Evolutionary conservation across 2,888 invertebrate genomes (phyloP).

Genomic region (Diploptera punctata): DNA sequence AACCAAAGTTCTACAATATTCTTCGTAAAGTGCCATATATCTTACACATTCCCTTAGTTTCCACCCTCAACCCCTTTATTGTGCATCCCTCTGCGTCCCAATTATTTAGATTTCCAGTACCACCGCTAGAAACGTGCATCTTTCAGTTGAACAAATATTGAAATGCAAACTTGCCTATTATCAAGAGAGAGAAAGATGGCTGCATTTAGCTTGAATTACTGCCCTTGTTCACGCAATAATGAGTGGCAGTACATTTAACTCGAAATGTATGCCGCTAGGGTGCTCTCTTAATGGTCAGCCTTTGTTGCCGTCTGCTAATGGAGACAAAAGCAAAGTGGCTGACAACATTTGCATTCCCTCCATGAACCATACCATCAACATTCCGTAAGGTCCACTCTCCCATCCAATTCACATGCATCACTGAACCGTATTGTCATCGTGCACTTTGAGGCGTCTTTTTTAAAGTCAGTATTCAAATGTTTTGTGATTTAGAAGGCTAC

Average conservation of each 20-base stretch:
- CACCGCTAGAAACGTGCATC: background rate
- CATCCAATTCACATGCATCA: background rate
- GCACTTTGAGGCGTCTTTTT: background rate
- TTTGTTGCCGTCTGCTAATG: background rate
- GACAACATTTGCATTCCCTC: background rate
- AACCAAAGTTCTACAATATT: too few species aligned
- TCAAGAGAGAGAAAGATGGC: background rate
- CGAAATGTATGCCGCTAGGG: constrained; percentile 7
- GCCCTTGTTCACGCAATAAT: background rate
- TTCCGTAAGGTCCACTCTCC: background rate
- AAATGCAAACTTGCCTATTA: background rate
- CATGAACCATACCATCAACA: background rate
- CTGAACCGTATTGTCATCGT: background rate
- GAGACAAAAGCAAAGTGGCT: constrained; percentile 8
- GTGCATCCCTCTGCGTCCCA: too few species aligned
- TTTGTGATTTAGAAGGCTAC: constrained; percentile 1
- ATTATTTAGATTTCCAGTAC: background rate
- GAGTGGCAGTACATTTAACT: constrained; percentile 8
- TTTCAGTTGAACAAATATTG: constrained; percentile 8
- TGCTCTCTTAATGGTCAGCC: constrained; percentile 15
- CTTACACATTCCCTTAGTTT: too few species aligned
- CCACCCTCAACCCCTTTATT: too few species aligned
- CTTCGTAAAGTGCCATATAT: too few species aligned
- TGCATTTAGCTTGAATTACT: background rate
- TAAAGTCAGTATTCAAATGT: background rate